These are phyloP conservation scores for Epinephelus lanceolatus DNA, from an alignment of 2,113 vertebrate genomes.

Conservation along the genomic window DNA sequence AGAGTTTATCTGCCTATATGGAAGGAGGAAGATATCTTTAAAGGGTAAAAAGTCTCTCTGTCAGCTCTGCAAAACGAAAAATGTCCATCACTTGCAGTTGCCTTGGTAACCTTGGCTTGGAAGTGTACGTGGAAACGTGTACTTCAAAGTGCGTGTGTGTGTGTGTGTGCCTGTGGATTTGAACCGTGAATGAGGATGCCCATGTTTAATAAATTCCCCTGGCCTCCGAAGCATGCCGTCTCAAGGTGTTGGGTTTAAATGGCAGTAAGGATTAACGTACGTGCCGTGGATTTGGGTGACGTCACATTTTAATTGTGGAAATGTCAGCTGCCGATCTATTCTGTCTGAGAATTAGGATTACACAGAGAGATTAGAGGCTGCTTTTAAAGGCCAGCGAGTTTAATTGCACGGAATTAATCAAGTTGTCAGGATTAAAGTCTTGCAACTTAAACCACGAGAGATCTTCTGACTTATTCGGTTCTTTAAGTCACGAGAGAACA, in stretches of 20 bases:
- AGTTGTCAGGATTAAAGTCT: slow-evolving; percentile 67
- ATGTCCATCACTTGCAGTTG: slow-evolving; percentile 65
- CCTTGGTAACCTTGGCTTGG: slow-evolving; percentile 53
- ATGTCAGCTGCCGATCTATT: slow-evolving; percentile 74
- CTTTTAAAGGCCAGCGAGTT: slow-evolving; percentile 76
- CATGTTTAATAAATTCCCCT: slow-evolving; percentile 55
- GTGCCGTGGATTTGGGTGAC: slow-evolving; percentile 47
- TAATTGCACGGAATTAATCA: slow-evolving; percentile 75
- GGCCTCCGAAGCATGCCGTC: slow-evolving; percentile 46
- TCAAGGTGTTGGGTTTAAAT: slow-evolving; percentile 81
- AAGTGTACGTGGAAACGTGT: slow-evolving; percentile 13
- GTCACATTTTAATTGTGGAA: slow-evolving; percentile 76
- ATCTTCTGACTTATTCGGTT: slow-evolving; percentile 50
- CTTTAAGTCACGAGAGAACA: slow-evolving; percentile 55
- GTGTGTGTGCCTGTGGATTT: slow-evolving; percentile 15
- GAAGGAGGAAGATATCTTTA: slow-evolving; percentile 40
- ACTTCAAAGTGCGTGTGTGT: slow-evolving; percentile 22
- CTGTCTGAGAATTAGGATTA: slow-evolving; percentile 74
- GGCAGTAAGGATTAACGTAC: slow-evolving; percentile 75
- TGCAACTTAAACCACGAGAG: slow-evolving; percentile 47
- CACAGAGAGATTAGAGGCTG: slow-evolving; percentile 61
- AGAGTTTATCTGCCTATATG: slow-evolving; percentile 49
- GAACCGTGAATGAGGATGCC: slow-evolving; percentile 47
- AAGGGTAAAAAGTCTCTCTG: slow-evolving; percentile 36
- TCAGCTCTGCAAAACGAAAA: slow-evolving; percentile 56